These are phyloP conservation scores for Actinostola sp. DNA, from an alignment of 92 coral and sea anemone genomes.

Conservation along the genomic window DNA sequence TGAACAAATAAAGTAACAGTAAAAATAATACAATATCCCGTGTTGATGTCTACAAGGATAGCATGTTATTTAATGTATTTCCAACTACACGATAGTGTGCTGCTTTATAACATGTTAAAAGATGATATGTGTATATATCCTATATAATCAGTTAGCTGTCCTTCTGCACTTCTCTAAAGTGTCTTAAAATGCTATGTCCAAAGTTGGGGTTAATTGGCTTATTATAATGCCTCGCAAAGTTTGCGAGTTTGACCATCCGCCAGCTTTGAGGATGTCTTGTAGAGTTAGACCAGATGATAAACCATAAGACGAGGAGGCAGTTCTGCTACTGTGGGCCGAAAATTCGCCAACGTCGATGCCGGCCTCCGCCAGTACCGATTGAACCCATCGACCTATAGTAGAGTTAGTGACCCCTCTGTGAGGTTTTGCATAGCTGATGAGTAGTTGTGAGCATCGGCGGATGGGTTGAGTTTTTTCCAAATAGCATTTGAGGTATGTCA, in stretches of 20 bases:
- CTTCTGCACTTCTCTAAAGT: neutral
- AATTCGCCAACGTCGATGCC: slow-evolving; percentile 26
- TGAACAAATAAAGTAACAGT: too few species aligned
- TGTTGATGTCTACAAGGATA: too few species aligned
- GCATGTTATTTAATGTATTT: too few species aligned
- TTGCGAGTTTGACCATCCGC: slow-evolving; percentile 42
- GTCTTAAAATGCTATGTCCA: slow-evolving; percentile 21
- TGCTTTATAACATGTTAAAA: neutral
- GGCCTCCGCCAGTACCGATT: slow-evolving; percentile 24
- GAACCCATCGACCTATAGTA: slow-evolving; percentile 11
- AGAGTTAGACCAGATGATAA: slow-evolving; percentile 6
- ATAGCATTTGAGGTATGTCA: neutral
- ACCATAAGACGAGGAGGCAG: slow-evolving; percentile 38
- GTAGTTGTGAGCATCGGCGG: slow-evolving; percentile 5
- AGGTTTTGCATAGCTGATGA: slow-evolving; percentile 17
- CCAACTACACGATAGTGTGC: too few species aligned
- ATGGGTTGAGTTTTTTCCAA: neutral
- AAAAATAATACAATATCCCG: too few species aligned
- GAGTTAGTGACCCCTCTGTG: slow-evolving; percentile 15
- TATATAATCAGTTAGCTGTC: neutral
- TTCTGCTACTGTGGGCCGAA: slow-evolving; percentile 37
- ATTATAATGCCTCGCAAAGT: slow-evolving; percentile 44
- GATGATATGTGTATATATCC: neutral
- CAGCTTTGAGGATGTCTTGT: slow-evolving; percentile 28
- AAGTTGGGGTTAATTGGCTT: slow-evolving; percentile 30